Conservation (phyloP, 2,888 invertebrate species). For the Melanophora roralis region DNA sequence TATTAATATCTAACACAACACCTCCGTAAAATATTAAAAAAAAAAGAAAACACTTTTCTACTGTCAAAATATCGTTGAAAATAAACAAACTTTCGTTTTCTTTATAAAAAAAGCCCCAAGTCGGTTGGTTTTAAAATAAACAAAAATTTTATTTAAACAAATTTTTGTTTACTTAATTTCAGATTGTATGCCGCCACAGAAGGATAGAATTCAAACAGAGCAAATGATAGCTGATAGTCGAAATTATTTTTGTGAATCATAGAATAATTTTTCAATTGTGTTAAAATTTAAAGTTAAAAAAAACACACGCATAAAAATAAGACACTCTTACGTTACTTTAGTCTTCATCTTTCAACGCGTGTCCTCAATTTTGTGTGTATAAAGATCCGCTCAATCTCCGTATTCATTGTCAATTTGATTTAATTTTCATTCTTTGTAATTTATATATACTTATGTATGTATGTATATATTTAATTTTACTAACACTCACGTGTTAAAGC, state of each 20-base stretch:
- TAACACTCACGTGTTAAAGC: neutral
- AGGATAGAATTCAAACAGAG: neutral
- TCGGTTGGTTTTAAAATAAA: neutral
- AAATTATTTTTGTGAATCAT: neutral
- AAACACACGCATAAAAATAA: neutral
- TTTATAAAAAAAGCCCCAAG: too few species aligned
- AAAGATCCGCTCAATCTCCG: conserved; percentile 60
- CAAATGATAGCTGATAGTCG: conserved; percentile 11
- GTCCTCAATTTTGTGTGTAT: conserved; percentile 58
- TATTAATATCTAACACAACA: too few species aligned
- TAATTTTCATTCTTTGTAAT: conserved; percentile 38
- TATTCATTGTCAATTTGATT: conserved; percentile 54
- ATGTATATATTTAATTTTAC: too few species aligned
- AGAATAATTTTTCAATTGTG: neutral
- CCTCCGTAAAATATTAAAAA: too few species aligned
- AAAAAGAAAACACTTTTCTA: too few species aligned
- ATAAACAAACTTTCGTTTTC: too few species aligned
- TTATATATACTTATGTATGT: too few species aligned
- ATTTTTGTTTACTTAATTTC: neutral
- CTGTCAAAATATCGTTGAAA: too few species aligned
- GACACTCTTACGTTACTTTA: conserved; percentile 27
- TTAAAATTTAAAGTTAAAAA: neutral
- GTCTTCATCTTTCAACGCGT: conserved; percentile 54
- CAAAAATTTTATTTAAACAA: neutral
- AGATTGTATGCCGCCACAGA: neutral